Evolutionary conservation across 2,888 invertebrate genomes (phyloP), one percentile per base, ranked within the genome.

Genomic region (Mantis religiosa): DNA sequence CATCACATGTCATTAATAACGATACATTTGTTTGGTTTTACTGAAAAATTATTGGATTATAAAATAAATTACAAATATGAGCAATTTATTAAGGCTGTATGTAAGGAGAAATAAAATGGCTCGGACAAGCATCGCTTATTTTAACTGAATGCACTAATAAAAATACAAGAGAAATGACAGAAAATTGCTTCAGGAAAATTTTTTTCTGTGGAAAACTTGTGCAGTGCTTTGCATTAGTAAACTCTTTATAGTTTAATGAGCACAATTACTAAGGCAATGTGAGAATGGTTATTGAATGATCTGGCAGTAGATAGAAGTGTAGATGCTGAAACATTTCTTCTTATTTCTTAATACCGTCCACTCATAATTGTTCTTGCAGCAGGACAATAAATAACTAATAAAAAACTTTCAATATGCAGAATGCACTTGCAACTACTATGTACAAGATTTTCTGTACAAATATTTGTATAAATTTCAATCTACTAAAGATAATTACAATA

Each of bases 221-320:
- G 86, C 86, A 86, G 54, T 71, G 54, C 54, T 71, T 71, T 71
- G 54, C 54, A 3, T 71, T 20, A 71, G 54, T 71, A 71, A 71
- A 71, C 54, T 71, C 54, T 81, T 85, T 28, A 28, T 71, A n/a
- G 41, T 85, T 41, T 15, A n/a, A 86, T 86, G 86, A 86, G 86
- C 86, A 86, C 71, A 81, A 86, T 41, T 86, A 28, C 86, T 86
- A 86, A 86, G 86, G 86, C 86, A 86, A 86, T 86, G 28, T 86
- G 86, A 86, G 81, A 86, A 71, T 86, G 86, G 81, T 14, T 71
- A 86, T 81, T 81, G 85, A 86, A 86, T 28, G 54, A 86, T 28
- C 86, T 86, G 86, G 86, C 86, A 86, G 86, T 86, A 28, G 81
- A 12, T 81, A 81, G 86, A 86, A 86, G 86, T 86, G 25, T 47